Evolutionary conservation across 2,888 invertebrate genomes (phyloP), one percentile per base, ranked within the genome.

Genomic region (Parnassius apollo): DNA sequence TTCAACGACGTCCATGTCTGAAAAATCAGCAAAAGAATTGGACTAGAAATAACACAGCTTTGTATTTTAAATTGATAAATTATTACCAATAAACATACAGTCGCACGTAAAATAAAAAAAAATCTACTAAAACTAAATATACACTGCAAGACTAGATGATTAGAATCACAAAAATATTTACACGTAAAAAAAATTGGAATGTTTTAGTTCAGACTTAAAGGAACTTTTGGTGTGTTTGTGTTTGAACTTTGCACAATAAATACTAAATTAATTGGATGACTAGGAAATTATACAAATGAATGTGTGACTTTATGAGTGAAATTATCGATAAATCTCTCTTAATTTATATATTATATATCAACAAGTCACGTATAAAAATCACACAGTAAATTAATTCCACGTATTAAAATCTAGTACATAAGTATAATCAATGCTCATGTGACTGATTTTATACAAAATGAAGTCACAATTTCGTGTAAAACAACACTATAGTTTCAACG

Each of bases 21-120:
- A 77, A 78, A 85, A 82, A 82, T 72, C 71, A 72, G 79, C 80
- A 88, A 88, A 85, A 85, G 13, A 86, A 88, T 88, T 91, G 86
- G 91, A 91, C 91, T 91, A 90, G 91, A 88, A 86, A 82, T 80
- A 90, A 91, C 86, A 82, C 80, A 85, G 74, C 18, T 18, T 73
- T 74, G 69, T 73, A 55, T 79, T 35, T 35, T 81, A 83, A 72
- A 77, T 75, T 75, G 77, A 84, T 77, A 85, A 87, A 83, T 76
- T 72, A 86, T 78, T 73, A 82, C 77, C 75, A 72, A 74, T 75
- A 72, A 71, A 69, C 72, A 78, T 85, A 89, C 91, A 91, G 91
- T 85, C 91, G 91, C 91, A 91, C 89, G 74, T 66, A 48, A 66
- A 65, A 62, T 54, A 52, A 12, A 46, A 46, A 46, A 48, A 52